Evolutionary conservation across 2,797 vertebrate genomes (phyloP), one percentile per base, ranked within the genome.

Genomic region (Rhadinocentrus ornatus): DNA sequence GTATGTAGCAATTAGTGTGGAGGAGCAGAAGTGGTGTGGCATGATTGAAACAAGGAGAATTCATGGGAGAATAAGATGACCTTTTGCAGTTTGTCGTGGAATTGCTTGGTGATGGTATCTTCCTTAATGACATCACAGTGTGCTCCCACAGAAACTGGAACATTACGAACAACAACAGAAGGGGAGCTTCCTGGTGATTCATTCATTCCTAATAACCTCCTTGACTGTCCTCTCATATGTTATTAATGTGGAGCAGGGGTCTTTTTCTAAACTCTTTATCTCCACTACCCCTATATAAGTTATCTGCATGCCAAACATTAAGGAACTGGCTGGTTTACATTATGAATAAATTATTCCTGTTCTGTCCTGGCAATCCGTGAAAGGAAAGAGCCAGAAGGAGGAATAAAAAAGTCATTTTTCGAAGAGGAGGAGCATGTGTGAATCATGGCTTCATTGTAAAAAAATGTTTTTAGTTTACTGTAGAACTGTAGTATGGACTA

Each of bases 121-220:
- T 59, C 48, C 44, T 57, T 24, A 24, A 56, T 87, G 82, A 77
- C 85, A 75, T 89, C 81, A 87, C 48, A 24, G 24, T 0, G 16
- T 5, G 16, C 71, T 62, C 69, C 69, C 12, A n/a, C 39, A 37
- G 31, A 32, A 24, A 52, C 39, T 50, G 53, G 66, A 46, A 24
- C 71, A 62, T 46, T 65, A 44, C 13, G 56, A 12, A 7, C 50
- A 53, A 41, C 3, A 64, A 29, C 71, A 60, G 52, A 67, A 37
- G 4, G 22, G 69, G 63, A 66, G 55, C 86, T 86, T 86, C 73
- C 77, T 84, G 70, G 24, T 90, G 85, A 91, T 74, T 90, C 78
- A 88, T 57, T 66, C 26, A 22, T 46, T 69, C 24, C 50, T 55
- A 59, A 75, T 6, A 63, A 57, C 62, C 35, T 75, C 29, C 53